These are phyloP conservation scores for Eulacestoma nigropectus DNA, from an alignment of 2,113 vertebrate genomes.

Conservation along the genomic window DNA sequence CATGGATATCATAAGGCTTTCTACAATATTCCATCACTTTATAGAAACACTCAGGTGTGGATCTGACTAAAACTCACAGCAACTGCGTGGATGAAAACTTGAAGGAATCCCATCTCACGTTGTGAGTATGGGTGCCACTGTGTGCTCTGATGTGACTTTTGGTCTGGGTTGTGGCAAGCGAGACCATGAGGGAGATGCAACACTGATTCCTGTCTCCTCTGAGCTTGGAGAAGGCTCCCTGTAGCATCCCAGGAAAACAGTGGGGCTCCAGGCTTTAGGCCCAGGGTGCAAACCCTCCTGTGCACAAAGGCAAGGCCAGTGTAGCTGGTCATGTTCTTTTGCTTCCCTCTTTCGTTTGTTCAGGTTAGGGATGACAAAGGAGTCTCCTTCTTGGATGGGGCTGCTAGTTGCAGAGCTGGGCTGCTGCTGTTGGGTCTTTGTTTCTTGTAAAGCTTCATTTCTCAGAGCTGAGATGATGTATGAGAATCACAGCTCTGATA, in stretches of 20 bases:
- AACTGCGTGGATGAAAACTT: background rate
- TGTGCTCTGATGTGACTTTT: background rate
- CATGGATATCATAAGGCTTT: background rate
- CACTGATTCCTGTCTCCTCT: background rate
- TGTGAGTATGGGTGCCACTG: background rate
- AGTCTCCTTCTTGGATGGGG: fast-evolving
- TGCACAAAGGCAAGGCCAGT: too few species aligned
- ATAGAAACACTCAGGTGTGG: background rate
- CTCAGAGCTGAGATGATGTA: background rate
- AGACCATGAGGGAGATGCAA: background rate
- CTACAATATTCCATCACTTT: background rate
- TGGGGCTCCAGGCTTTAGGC: fast-evolving
- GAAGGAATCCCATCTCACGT: background rate
- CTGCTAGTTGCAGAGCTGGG: background rate
- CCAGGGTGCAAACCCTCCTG: background rate
- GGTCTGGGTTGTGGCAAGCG: background rate
- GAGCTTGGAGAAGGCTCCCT: background rate
- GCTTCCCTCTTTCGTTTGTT: background rate
- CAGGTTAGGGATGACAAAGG: background rate
- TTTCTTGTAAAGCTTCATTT: background rate
- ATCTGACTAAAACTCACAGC: background rate
- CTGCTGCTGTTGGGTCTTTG: background rate
- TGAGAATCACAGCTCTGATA: fast-evolving
- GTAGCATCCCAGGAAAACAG: background rate
- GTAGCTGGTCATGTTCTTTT: background rate